Evolutionary conservation across 1,140 invertebrate genomes (phyloP).

Genomic region (Orchesella cincta): DNA sequence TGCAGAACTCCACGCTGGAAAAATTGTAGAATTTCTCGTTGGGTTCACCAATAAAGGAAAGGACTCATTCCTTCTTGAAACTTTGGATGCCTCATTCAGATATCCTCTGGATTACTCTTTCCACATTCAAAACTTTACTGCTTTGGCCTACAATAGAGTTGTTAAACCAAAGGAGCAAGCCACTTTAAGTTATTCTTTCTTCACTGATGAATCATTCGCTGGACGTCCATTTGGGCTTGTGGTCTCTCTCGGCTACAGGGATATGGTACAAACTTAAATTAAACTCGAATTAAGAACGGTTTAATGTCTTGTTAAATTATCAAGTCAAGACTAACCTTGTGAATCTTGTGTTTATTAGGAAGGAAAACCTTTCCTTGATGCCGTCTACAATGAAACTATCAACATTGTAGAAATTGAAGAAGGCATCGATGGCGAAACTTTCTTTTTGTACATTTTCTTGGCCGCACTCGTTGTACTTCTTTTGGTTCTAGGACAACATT

Average conservation of each 20-base stretch:
- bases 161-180: constrained; percentile 90
- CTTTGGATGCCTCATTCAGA: constrained; percentile 93
- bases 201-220: constrained; percentile 91
- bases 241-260: constrained; percentile 90
- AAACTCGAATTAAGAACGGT: neutral
- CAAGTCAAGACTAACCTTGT: too few relatives aligned
- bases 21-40: constrained; percentile 90
- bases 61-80: constrained; percentile 86
- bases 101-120: constrained; percentile 98
- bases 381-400: constrained; percentile 98
- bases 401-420: constrained; percentile 95
- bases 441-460: constrained; percentile 95
- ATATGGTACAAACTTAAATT: constrained; percentile 62
- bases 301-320: neutral
- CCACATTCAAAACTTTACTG: constrained; percentile 97
- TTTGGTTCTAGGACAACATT: constrained; percentile 87
- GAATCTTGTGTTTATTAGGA: constrained; percentile 59
- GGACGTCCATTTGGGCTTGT: constrained; percentile 93
- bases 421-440: constrained; percentile 95
- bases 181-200: constrained; percentile 92
- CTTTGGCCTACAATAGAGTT: constrained; percentile 81
- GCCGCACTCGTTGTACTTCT: constrained; percentile 83
- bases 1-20: constrained; percentile 87
- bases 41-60: constrained; percentile 94
- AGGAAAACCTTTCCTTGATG: constrained; percentile 74